A percentile compares a stretch with the other conserved stretches of the same genome.
Conservation (phyloP, 1,140 invertebrate species). For the Danaus melanippus region DNA sequence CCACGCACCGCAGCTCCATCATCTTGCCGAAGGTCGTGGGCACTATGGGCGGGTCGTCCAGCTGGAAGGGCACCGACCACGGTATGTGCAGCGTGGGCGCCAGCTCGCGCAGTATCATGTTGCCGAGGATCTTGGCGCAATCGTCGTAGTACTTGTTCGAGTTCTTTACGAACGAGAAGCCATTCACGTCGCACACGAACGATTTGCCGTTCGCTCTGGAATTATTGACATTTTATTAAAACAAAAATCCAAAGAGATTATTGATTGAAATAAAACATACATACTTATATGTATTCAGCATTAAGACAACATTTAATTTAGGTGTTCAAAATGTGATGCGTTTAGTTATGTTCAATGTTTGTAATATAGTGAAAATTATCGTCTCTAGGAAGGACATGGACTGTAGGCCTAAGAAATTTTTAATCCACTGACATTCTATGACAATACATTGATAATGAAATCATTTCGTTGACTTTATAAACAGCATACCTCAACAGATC, state of each 20-base stretch:
- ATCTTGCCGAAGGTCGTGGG: constrained; percentile 99
- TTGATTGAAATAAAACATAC: no score
- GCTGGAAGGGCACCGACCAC: constrained; percentile 96
- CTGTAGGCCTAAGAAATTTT: no score
- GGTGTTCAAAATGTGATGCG: no score
- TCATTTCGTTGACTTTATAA: background rate
- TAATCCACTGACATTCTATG: no score
- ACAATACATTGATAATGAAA: no score
- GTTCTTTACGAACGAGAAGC: constrained; percentile 99
- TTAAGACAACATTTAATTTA: no score
- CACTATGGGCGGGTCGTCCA: constrained; percentile 98
- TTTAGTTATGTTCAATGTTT: no score
- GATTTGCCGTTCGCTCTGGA: constrained; percentile 96
- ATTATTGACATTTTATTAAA: constrained; percentile 24
- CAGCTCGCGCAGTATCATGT: constrained; percentile 91
- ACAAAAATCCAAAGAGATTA: no score
- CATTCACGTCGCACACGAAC: constrained; percentile 99
- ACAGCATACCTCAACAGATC: constrained; percentile 88
- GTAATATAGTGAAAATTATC: no score
- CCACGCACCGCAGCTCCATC: constrained; percentile 99
- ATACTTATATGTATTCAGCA: no score
- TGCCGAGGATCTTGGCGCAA: constrained; percentile 97
- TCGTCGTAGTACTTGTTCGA: constrained; percentile 99
- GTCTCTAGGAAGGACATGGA: no score
- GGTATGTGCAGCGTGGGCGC: constrained; percentile 97